Conservation (phyloP, 2,113 vertebrate species). For the Hippocampus abdominalis region DNA sequence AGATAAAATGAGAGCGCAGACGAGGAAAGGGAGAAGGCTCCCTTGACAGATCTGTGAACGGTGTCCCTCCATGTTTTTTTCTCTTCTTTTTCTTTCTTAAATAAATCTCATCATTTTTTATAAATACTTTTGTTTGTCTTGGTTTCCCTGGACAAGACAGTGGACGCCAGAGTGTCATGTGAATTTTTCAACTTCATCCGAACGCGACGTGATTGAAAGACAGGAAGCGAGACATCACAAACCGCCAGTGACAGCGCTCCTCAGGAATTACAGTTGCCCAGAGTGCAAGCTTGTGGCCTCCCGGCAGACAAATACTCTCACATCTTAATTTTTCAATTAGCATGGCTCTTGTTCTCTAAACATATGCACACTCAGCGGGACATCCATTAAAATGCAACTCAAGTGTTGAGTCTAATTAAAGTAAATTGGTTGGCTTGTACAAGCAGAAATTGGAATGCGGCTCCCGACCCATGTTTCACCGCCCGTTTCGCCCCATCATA, state of each 20-base stretch:
- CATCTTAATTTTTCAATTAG: slow-evolving; percentile 81
- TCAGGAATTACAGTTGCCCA: slow-evolving; percentile 54
- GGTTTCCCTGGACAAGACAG: no score
- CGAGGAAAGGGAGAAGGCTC: no score
- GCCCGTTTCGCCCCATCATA: slow-evolving; percentile 45
- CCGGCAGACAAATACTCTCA: slow-evolving; percentile 66
- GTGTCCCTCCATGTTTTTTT: no score
- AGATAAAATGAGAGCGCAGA: no score
- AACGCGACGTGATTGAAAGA: background rate
- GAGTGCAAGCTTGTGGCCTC: slow-evolving; percentile 51
- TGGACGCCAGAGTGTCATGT: background rate
- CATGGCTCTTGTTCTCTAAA: slow-evolving; percentile 73
- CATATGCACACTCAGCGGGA: slow-evolving; percentile 78
- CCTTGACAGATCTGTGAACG: no score
- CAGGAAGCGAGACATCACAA: slow-evolving; percentile 18
- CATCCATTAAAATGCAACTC: slow-evolving; percentile 75
- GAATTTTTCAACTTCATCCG: background rate
- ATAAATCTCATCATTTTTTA: no score
- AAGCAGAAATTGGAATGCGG: slow-evolving; percentile 66
- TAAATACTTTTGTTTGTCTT: no score
- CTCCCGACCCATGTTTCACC: slow-evolving; percentile 49
- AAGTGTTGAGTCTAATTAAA: slow-evolving; percentile 75
- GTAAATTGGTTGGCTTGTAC: slow-evolving; percentile 72
- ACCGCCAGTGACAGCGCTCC: slow-evolving; percentile 27
- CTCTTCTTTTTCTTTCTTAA: no score